phyloP scores from a whole-genome alignment of 2,797 vertebrate species.

The Falco berigora region DNA sequence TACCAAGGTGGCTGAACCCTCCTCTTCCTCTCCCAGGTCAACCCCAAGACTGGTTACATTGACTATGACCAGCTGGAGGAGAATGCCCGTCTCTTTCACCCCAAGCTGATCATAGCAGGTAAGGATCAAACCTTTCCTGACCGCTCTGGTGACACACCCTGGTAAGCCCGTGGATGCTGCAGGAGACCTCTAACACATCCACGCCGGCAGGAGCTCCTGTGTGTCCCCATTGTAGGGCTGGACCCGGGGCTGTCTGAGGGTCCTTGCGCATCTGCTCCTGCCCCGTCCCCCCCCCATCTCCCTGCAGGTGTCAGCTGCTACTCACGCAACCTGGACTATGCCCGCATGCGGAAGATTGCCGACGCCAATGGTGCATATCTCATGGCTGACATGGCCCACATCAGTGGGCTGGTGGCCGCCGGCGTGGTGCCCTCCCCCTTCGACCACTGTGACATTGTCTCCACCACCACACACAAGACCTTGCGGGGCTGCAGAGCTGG shows the following conservation, averaged over 20 bases:
- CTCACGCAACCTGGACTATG: slow-evolving; percentile 91
- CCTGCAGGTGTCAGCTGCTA: slow-evolving; percentile 89
- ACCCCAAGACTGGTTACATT: slow-evolving; percentile 88
- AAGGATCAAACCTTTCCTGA: neutral
- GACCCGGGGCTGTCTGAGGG: neutral
- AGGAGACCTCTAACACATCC: neutral
- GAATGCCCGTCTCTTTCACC: slow-evolving; percentile 90
- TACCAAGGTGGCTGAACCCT: neutral
- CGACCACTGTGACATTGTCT: slow-evolving; percentile 86
- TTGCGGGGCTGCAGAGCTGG: slow-evolving; percentile 92
- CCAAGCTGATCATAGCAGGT: slow-evolving; percentile 94
- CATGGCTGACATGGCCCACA: slow-evolving; percentile 96
- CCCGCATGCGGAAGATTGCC: slow-evolving; percentile 83
- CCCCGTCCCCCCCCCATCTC: neutral
- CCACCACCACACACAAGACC: slow-evolving; percentile 97
- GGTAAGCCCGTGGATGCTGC: rapidly evolving
- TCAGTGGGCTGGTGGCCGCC: slow-evolving; percentile 91
- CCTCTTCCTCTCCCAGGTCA: slow-evolving; percentile 75
- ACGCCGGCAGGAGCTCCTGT: neutral
- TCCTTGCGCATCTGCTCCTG: neutral
- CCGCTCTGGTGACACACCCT: neutral
- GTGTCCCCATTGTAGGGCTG: neutral
- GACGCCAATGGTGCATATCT: slow-evolving; percentile 84
- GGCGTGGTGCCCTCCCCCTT: slow-evolving; percentile 91
- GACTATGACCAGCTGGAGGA: slow-evolving; percentile 89